phyloP scores from a whole-genome alignment of 2,113 vertebrate genomes.

The Peucedramus taeniatus region DNA sequence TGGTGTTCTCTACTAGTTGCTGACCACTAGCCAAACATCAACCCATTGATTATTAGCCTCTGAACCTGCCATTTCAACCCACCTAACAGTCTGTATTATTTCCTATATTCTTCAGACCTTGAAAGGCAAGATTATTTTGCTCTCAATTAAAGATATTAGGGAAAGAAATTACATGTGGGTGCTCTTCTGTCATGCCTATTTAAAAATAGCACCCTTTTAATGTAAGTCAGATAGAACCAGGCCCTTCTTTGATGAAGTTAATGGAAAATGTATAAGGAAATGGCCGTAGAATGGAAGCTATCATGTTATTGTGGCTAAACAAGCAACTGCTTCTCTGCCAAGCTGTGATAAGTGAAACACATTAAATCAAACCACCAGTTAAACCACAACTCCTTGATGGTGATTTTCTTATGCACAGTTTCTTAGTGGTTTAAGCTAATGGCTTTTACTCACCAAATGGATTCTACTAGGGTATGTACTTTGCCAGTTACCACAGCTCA shows the following conservation, averaged over 20 bases:
- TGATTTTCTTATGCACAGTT: slow-evolving; percentile 7
- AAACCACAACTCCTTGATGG: slow-evolving; percentile 27
- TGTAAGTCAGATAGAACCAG: background rate
- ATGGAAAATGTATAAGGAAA: slow-evolving; percentile 36
- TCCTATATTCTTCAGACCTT: background rate
- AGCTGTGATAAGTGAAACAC: background rate
- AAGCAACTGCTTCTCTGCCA: background rate
- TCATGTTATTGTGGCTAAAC: slow-evolving; percentile 27
- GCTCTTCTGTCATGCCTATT: background rate
- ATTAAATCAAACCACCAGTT: slow-evolving; percentile 38
- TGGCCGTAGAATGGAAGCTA: background rate
- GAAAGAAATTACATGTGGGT: background rate
- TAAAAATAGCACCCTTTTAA: background rate
- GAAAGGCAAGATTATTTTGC: background rate
- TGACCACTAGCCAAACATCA: background rate
- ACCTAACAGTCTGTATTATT: background rate
- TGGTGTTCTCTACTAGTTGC: background rate
- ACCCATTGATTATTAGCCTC: background rate
- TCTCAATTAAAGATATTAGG: background rate
- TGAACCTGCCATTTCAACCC: background rate
- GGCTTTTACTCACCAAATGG: slow-evolving; percentile 38
- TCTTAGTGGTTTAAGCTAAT: slow-evolving; percentile 42
- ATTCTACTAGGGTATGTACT: background rate
- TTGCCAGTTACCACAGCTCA: slow-evolving; percentile 1
- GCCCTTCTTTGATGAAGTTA: background rate